Conservation (phyloP, 1,140 invertebrate genomes). For the Tribolium castaneum region DNA sequence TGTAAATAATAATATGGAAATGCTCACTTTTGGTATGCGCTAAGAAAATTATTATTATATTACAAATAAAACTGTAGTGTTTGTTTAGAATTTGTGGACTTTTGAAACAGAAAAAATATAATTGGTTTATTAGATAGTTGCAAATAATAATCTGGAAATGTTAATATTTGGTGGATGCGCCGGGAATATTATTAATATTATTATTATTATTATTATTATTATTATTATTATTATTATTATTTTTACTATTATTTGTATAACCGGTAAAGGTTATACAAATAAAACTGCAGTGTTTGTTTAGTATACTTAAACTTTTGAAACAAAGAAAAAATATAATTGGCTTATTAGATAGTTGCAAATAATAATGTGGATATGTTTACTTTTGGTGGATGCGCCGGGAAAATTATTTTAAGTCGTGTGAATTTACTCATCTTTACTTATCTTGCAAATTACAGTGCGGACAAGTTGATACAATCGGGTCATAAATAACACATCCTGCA, state of each 20-base stretch:
- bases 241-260: too few relatives aligned
- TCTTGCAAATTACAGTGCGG: background rate
- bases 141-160: too few relatives aligned
- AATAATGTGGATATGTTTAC: too few relatives aligned
- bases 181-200: constrained; percentile 17
- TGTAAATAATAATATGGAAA: too few relatives aligned
- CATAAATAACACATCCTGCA: background rate
- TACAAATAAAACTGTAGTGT: background rate
- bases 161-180: constrained; percentile 30
- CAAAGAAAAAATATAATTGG: too few relatives aligned
- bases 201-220: too few relatives aligned
- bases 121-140: too few relatives aligned
- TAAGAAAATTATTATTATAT: constrained; percentile 10
- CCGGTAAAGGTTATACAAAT: background rate
- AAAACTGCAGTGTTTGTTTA: background rate
- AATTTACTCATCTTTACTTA: background rate
- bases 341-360: too few relatives aligned
- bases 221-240: too few relatives aligned
- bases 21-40: constrained; percentile 19
- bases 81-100: background rate
- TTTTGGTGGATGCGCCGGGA: too few relatives aligned
- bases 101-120: too few relatives aligned
- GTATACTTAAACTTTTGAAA: too few relatives aligned
- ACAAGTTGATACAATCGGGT: background rate
- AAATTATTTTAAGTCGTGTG: background rate